phyloP scores from a whole-genome alignment of 2,797 vertebrate species.

The Pterois miles region DNA sequence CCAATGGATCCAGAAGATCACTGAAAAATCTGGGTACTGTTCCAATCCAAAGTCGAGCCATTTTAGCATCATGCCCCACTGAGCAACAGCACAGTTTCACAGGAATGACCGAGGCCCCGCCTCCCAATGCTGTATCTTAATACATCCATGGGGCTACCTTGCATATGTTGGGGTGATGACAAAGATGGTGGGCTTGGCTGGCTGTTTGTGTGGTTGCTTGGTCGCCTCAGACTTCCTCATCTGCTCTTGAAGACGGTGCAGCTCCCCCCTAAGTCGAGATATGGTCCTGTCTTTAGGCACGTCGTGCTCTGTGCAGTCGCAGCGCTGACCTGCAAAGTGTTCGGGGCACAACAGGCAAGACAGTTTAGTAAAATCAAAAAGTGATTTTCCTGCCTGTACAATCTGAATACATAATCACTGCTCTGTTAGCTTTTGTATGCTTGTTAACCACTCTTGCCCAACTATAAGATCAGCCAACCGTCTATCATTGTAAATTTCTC shows the following conservation, averaged over 20 bases:
- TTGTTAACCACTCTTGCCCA: neutral
- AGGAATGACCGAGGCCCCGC: too few relatives aligned
- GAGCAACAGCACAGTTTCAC: too few relatives aligned
- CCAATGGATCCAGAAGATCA: too few relatives aligned
- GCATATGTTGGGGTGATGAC: slow-evolving; percentile 91
- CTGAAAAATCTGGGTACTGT: too few relatives aligned
- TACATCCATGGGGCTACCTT: too few relatives aligned
- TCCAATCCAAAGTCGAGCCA: too few relatives aligned
- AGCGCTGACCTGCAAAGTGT: slow-evolving; percentile 86
- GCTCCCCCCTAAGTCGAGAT: slow-evolving; percentile 85
- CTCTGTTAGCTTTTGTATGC: neutral
- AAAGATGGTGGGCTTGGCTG: slow-evolving; percentile 81
- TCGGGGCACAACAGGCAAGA: neutral
- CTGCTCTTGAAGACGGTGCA: slow-evolving; percentile 83
- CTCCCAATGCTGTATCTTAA: too few relatives aligned
- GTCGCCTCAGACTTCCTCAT: slow-evolving; percentile 74
- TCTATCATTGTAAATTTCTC: too few relatives aligned
- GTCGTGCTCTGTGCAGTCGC: slow-evolving; percentile 87
- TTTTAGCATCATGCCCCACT: too few relatives aligned
- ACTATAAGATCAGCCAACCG: neutral
- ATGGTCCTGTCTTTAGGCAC: slow-evolving; percentile 85
- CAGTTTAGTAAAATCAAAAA: neutral
- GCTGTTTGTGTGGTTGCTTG: slow-evolving; percentile 66
- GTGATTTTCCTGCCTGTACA: neutral
- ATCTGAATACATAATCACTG: neutral